Conservation (phyloP, 2,797 vertebrate genomes). For the Enteromius mattozi region DNA sequence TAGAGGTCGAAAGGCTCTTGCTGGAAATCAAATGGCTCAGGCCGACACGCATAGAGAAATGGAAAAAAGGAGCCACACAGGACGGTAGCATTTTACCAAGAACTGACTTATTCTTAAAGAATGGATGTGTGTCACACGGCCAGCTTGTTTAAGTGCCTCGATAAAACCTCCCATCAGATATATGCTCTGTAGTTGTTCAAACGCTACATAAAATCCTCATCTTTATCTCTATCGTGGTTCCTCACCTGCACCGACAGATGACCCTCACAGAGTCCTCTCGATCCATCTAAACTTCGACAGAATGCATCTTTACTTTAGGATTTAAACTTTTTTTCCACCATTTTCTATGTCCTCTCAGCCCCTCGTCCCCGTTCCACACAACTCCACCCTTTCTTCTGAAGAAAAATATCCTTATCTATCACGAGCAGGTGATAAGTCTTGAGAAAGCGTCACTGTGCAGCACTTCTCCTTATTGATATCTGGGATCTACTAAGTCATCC, state of each 20-base stretch:
- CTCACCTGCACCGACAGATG: constrained; percentile 64
- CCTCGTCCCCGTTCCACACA: constrained; percentile 37
- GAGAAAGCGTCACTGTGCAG: constrained; percentile 61
- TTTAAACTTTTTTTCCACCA: constrained; percentile 47
- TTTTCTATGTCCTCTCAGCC: constrained; percentile 56
- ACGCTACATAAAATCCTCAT: constrained; percentile 74
- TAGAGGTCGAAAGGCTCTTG: constrained; percentile 60
- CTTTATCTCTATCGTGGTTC: constrained; percentile 69
- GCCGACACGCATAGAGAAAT: constrained; percentile 33
- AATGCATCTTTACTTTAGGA: constrained; percentile 60
- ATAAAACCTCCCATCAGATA: constrained; percentile 69
- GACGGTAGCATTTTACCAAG: constrained; percentile 65
- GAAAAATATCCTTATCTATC: constrained; percentile 78
- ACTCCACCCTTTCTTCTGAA: constrained; percentile 64
- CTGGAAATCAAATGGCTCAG: constrained; percentile 64
- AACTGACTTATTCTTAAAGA: constrained; percentile 73
- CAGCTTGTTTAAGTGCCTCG: constrained; percentile 69
- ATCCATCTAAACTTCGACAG: constrained; percentile 67
- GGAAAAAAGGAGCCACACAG: constrained; percentile 57
- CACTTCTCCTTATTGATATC: constrained; percentile 76
- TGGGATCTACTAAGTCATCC: constrained; percentile 74
- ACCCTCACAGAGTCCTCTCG: constrained; percentile 55
- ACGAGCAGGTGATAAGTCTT: constrained; percentile 77
- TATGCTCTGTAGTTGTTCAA: constrained; percentile 67
- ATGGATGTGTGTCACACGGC: constrained; percentile 68